Evolutionary conservation across 2,113 vertebrate species (phyloP), one percentile per base, ranked within the genome.

Genomic region (Phyllostomus hastatus): DNA sequence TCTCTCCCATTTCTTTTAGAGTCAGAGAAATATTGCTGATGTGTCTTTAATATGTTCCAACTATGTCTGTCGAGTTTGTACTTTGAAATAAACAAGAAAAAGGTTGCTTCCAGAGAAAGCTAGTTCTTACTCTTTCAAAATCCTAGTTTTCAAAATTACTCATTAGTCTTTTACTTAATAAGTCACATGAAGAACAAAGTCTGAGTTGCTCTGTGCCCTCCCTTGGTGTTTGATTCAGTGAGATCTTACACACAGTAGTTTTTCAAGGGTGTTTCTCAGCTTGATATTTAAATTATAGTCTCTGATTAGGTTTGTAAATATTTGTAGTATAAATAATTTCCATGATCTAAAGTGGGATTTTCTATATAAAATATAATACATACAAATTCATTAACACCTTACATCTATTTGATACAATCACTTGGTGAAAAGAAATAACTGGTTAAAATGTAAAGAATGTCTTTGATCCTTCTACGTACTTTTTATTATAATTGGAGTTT

Each of bases 21-120:
- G 50, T 88, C 78, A 54, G 66, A 87, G 43, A 93, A 95, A 79
- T 75, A 82, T 1, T 93, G 69, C 41, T 61, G 66, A 14, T 82
- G 20, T 91, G 81, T 85, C 67, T 73, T 79, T 91, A 83, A 83
- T 73, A 82, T 61, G 92, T 57, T 92, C 46, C 72, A 24, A 35
- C 15, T 12, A 4, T 59, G 16, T 57, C 66, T 88, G 41, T 38
- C 52, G 57, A 20, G 50, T 54, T 75, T 87, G 24, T 84, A 8
- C 28, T 95, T 92, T 84, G 84, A 96, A 84, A 76, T 92, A 17
- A 75, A 87, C 7, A 86, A 81, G 64, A 52, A 16, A 90, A 92
- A 67, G 61, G 43, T 31, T 75, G 8, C 10, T 38, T 94, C 64
- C 89, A 93, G 31, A 88, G 61, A 73, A 86, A 69, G 50, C 72